These are phyloP conservation scores for Sympetrum striolatum DNA, from an alignment of 2,888 invertebrate genomes.

Conservation along the genomic window DNA sequence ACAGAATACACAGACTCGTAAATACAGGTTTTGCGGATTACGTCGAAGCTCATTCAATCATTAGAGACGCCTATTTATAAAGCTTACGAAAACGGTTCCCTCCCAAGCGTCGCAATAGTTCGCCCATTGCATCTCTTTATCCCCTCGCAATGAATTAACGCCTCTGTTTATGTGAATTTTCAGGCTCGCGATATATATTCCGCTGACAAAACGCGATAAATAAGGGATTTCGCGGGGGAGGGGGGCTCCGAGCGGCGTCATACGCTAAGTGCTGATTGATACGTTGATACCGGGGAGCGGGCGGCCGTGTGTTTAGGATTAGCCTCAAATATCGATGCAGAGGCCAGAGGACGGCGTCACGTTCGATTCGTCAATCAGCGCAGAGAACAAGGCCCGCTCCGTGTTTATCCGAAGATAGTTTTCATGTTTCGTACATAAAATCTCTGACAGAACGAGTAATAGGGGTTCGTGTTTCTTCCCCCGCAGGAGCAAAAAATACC, in stretches of 20 bases:
- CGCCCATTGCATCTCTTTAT: background rate
- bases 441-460: constrained; percentile 10
- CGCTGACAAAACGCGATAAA: constrained; percentile 1
- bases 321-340: background rate
- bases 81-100: background rate
- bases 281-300: background rate
- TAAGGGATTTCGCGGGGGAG: background rate
- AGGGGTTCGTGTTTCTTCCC: background rate
- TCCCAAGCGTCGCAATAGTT: background rate
- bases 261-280: constrained; percentile 25
- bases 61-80: background rate
- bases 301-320: constrained; percentile 24
- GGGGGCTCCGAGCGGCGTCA: constrained; percentile 3
- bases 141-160: background rate
- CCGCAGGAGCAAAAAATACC: background rate
- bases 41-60: background rate
- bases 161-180: background rate
- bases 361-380: constrained; percentile 10
- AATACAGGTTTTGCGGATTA: too few relatives aligned
- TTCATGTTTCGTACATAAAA: background rate
- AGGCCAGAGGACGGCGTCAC: background rate
- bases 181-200: background rate
- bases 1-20: too few relatives aligned
- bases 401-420: constrained; percentile 23
- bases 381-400: background rate